These are phyloP conservation scores for Calvadosia cruxmelitensis DNA, from an alignment of 30 jellyfish, hydroid and myxozoan genomes.

Conservation along the genomic window DNA sequence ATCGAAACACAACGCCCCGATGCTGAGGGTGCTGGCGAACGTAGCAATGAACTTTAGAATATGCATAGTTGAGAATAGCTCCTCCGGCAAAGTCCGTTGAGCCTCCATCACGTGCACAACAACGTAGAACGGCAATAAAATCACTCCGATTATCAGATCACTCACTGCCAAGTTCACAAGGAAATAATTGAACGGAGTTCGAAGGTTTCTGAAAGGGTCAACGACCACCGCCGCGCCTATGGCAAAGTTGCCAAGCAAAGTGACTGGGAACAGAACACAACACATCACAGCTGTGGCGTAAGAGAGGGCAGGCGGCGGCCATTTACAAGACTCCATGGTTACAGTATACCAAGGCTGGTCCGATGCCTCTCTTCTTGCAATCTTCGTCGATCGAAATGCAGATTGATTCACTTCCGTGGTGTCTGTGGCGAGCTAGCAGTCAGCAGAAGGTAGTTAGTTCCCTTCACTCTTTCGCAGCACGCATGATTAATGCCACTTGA, in stretches of 20 bases:
- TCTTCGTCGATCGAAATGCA: too few species aligned
- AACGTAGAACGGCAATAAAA: slow-evolving; percentile 72
- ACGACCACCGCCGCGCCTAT: slow-evolving; percentile 39
- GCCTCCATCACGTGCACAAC: slow-evolving; percentile 66
- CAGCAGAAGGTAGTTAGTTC: too few species aligned
- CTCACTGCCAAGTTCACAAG: slow-evolving; percentile 71
- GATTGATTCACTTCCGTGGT: too few species aligned
- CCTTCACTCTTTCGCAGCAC: too few species aligned
- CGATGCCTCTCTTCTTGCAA: too few species aligned
- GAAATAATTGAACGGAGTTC: slow-evolving; percentile 75
- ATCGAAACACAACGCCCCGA: slow-evolving; percentile 76
- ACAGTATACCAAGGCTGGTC: too few species aligned
- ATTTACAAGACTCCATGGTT: too few species aligned
- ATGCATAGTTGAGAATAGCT: slow-evolving; percentile 27
- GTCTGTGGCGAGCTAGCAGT: too few species aligned
- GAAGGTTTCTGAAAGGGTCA: slow-evolving; percentile 72
- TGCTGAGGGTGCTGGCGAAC: slow-evolving; percentile 69
- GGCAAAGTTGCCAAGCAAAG: slow-evolving; percentile 38
- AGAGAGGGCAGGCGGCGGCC: slow-evolving; percentile 75
- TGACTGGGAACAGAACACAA: slow-evolving; percentile 28
- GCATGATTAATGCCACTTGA: too few species aligned
- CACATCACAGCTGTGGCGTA: slow-evolving; percentile 46
- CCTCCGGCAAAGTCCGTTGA: slow-evolving; percentile 10
- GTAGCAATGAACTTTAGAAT: slow-evolving; percentile 65
- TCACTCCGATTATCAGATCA: slow-evolving; percentile 55